Conservation (phyloP, 2,797 vertebrate species). For the Tadarida brasiliensis region DNA sequence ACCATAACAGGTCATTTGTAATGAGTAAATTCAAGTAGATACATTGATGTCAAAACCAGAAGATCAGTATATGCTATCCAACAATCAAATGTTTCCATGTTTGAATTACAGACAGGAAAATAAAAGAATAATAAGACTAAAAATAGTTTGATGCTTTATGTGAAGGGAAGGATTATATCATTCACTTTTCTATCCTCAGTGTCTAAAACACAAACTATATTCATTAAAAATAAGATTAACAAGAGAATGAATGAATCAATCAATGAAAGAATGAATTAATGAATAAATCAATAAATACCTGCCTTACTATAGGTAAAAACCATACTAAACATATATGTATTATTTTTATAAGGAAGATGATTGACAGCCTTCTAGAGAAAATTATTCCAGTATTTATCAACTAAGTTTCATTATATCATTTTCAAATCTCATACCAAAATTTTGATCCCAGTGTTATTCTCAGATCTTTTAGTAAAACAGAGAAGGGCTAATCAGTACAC, state of each 20-base stretch:
- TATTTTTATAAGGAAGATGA: not conserved
- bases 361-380: not conserved
- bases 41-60: not conserved
- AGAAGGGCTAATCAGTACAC: not conserved
- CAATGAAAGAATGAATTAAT: not conserved
- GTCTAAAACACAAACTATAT: not conserved
- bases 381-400: not conserved
- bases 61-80: not conserved
- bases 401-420: not conserved
- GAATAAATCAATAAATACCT: not conserved
- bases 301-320: not conserved
- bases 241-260: not conserved
- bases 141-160: conserved; percentile 33
- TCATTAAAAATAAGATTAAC: conserved; percentile 45
- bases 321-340: not conserved
- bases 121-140: not conserved
- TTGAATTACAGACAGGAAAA: conserved; percentile 34
- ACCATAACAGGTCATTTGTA: not conserved
- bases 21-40: not conserved
- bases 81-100: not conserved
- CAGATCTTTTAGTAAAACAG: not conserved
- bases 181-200: conserved; percentile 4
- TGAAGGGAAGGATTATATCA: conserved; percentile 23
- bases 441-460: not conserved
- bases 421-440: conserved; percentile 27